Conservation (phyloP, 1,140 invertebrate genomes). For the Formica exsecta region DNA sequence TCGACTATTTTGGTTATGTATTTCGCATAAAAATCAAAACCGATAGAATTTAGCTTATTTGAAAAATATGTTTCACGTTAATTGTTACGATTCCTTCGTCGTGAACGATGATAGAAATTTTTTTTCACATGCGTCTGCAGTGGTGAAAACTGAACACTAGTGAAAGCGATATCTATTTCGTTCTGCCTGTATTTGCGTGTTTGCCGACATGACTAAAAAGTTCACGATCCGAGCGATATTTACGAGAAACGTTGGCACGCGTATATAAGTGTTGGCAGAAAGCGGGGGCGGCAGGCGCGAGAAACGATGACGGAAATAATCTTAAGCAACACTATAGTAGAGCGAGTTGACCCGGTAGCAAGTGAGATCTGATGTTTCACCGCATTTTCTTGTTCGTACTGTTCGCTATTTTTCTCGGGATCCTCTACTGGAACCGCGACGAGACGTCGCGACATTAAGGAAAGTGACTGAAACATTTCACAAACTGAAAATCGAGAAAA, state of each 20-base stretch:
- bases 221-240: constrained; percentile 51
- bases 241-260: constrained; percentile 40
- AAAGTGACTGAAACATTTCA: background rate
- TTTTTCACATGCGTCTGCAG: background rate
- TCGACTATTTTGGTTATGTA: no score
- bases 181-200: background rate
- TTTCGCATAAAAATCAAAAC: background rate
- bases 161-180: background rate
- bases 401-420: constrained; percentile 25
- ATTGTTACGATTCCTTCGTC: background rate
- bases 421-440: background rate
- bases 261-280: constrained; percentile 20
- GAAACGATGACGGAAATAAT: constrained; percentile 63
- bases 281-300: constrained; percentile 47
- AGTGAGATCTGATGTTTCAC: constrained; percentile 20
- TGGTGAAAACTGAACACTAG: background rate
- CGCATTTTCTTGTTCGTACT: background rate
- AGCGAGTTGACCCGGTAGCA: background rate
- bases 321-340: constrained; percentile 26
- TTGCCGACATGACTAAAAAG: constrained; percentile 23
- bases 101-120: background rate
- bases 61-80: background rate
- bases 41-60: background rate
- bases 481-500: background rate
- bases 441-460: background rate